Evolutionary conservation across 2,113 vertebrate species (phyloP), one percentile per base, ranked within the genome.

Genomic region (Siniperca chuatsi): DNA sequence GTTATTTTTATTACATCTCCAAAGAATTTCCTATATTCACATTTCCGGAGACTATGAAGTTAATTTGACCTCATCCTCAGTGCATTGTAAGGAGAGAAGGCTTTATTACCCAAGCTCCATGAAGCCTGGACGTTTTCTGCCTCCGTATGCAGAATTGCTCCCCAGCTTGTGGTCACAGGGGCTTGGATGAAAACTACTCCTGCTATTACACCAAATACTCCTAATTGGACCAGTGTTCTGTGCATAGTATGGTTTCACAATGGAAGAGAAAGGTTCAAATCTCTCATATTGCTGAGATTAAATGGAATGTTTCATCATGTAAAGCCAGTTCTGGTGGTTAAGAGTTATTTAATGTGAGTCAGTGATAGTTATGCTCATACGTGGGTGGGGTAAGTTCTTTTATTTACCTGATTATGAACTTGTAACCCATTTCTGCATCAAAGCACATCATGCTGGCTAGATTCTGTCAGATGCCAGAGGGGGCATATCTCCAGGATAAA

Each of bases 131-230:
- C 9, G 4, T 69, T 92, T 94, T 93, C 78, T 94, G 93, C 89
- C 69, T 92, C 81, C 33, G 86, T 89, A 15, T 81, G 94, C 90
- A 92, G 86, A 92, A 92, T 70, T 58, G 54, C 74, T 88, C 72
- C 67, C 58, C 75, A 74, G 68, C 42, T 87, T 93, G 92, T 93
- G 92, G 94, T 90, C 76, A 78, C 29, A n/a, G 12, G 78, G 84
- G 79, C 78, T 91, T 87, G 93, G 87, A 92, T 52, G 74, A 86
- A 81, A 64, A n/a, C 33, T 67, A 0, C 72, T 40, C 61, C 55
- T 85, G 80, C 85, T 81, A 25, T 88, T 81, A 78, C 2, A 77
- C 75, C 68, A 89, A 82, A 90, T 58, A 73, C 68, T 67, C 46
- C 73, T 79, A 71, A 80, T 83, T 83, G 78, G 8, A 74, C 55